Conservation (phyloP, 2,888 invertebrate species). For the Calameuta pallipes region DNA sequence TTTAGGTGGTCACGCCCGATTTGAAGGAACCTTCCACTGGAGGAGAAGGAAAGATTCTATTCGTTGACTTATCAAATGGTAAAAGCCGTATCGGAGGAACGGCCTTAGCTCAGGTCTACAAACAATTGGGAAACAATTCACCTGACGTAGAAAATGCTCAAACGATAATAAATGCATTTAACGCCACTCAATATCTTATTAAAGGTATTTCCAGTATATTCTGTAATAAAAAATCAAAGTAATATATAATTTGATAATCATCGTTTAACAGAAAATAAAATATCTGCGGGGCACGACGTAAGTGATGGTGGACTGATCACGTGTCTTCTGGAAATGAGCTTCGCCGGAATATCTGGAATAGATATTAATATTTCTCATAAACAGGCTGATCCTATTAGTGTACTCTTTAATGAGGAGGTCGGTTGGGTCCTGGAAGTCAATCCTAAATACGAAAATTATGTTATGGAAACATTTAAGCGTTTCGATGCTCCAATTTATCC, state of each 20-base stretch:
- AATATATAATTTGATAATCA: not conserved
- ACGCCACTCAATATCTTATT: conserved; percentile 85
- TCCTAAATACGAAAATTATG: conserved; percentile 69
- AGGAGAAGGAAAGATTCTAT: conserved; percentile 76
- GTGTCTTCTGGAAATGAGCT: conserved; percentile 94
- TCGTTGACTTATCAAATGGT: conserved; percentile 81
- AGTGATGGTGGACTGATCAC: conserved; percentile 96
- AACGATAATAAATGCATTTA: conserved; percentile 80
- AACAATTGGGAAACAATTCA: conserved; percentile 82
- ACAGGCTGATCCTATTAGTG: conserved; percentile 71
- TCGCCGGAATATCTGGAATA: conserved; percentile 89
- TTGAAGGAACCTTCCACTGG: conserved; percentile 76
- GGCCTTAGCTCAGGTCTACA: conserved; percentile 90
- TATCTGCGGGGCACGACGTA: conserved; percentile 92
- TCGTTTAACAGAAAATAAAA: conserved; percentile 71
- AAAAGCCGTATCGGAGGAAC: conserved; percentile 89
- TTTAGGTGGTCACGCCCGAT: conserved; percentile 86
- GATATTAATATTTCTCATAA: conserved; percentile 73
- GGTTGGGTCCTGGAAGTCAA: conserved; percentile 86
- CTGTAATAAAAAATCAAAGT: not conserved
- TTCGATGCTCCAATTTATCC: conserved; percentile 73
- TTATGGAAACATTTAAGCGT: conserved; percentile 72
- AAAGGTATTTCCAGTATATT: conserved; percentile 68
- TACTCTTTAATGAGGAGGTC: conserved; percentile 87
- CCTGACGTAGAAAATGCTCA: conserved; percentile 84